Evolutionary conservation across 2,888 invertebrate genomes (phyloP).

Genomic region (Diplolepis rosae): DNA sequence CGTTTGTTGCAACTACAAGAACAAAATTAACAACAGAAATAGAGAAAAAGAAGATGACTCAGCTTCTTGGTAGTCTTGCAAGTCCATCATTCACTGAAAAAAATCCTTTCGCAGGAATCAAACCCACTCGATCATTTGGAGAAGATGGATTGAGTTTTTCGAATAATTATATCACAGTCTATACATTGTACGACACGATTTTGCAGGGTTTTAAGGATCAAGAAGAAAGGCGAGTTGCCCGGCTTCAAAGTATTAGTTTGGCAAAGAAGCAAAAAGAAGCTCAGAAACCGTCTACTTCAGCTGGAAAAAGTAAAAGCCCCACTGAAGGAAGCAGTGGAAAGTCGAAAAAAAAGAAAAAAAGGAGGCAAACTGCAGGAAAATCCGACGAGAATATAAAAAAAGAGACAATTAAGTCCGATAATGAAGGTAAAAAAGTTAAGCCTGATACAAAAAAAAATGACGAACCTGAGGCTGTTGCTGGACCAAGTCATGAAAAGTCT

Average conservation of each 20-base stretch:
- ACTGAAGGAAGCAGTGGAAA: neutral
- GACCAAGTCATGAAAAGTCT: neutral
- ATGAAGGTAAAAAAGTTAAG: neutral
- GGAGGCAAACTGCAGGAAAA: neutral
- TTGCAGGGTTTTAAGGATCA: neutral
- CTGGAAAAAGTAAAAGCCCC: neutral
- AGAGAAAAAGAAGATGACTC: neutral
- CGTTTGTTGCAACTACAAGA: neutral
- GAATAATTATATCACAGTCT: neutral
- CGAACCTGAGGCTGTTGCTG: neutral
- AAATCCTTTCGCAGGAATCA: neutral
- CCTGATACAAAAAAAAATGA: neutral
- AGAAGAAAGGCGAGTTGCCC: neutral
- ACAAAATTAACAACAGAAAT: neutral
- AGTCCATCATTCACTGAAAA: neutral
- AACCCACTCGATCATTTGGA: neutral
- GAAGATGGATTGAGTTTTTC: neutral
- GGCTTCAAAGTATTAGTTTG: too few species aligned
- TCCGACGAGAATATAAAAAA: neutral
- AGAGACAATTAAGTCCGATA: neutral
- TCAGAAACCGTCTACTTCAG: too few species aligned
- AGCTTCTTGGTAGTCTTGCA: neutral
- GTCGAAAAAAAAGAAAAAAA: neutral
- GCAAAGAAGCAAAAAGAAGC: too few species aligned
- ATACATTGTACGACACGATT: neutral